Base-by-base conservation (phyloP, 2,113 vertebrate species). In the Bucco capensis region DNA sequence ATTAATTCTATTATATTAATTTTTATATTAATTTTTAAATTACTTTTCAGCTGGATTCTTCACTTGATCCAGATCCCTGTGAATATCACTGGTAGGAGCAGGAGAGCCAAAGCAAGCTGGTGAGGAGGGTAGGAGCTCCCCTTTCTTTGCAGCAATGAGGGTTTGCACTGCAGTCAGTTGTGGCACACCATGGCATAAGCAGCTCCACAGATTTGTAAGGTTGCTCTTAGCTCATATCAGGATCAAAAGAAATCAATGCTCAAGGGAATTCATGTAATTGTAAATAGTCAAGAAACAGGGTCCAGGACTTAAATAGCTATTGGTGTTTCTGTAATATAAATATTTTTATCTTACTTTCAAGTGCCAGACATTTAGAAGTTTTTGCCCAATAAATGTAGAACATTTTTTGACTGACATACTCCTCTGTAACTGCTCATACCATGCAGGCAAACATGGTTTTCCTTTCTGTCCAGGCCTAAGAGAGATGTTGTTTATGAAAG, bases 281-380 rank as follows among this genome's bases (percentile, higher is more conserved):
- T 82, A 97, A 96, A 92, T 95, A 96, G 90, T 46, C 40, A 62
- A 53, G 73, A 93, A 94, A 57, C 12, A 86, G 14, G 51, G 28
- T 58, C 53, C 33, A 58, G 64, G 21, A 80, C 66, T 77, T 74
- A 96, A 97, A 92, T 96, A 94, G 70, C 88, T 95, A 80, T 82
- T 93, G 79, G 80, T 94, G 78, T 93, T 96, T 96, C 80, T 65
- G 57, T 61, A 86, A 78, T 78, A 67, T 38, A 96, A 95, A 94
- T 94, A 96, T 96, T 80, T 96, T 95, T 90, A 94, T 95, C 90
- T 54, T 84, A 37, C n/a, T 95, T 96, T 94, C 76, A 92, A 92
- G 31, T 12, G 10, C 12, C 19, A 57, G 25, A 12, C 16, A 75
- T 46, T 42, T 49, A 6, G 2, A 33, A 67, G 3, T 1, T 67